Evolutionary conservation across 2,888 invertebrate species (phyloP), one percentile per base, ranked within the genome.

Genomic region (Mechanitis messenoides): DNA sequence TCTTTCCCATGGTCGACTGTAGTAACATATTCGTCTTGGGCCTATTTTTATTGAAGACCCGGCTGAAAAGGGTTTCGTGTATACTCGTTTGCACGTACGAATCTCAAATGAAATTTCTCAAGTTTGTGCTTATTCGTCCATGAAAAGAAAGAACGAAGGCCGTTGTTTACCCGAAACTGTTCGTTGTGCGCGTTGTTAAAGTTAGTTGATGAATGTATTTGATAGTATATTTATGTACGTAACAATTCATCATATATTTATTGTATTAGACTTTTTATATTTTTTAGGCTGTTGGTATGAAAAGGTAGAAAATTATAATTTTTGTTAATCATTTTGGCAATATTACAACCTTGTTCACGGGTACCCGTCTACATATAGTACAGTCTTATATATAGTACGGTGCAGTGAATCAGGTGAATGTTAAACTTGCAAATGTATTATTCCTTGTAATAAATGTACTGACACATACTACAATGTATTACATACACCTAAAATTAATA

Each of bases 101-200:
- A 73, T 79, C 69, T 78, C 79, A 83, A 87, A 87, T 87, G 84
- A 87, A 87, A 86, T 87, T 86, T 84, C 80, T 61, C 33, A 38
- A 55, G 33, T 46, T 50, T 50, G 28, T 42, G 56, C 47, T 61
- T 50, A 60, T 50, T 38, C 50, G 56, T 59, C 59, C 42, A 33
- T 4, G 55, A 31, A 53, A 56, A 20, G 28, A 54, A 62, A 50
- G 53, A 38, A 55, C 11, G 46, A 31, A 50, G 50, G 11, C 31
- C n/a, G 9, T 50, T 31, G 50, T 50, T 31, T 31, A 50, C 31
- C 3, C 28, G 28, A 28, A 28, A 12, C 20, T 46, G 35, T 46
- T 47, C 31, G 6, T 50, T 50, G 31, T 31, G 31, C 5, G 1
- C 7, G 11, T 31, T 50, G 50, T 31, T 31, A 12, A 9, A 9